Conservation (phyloP, 2,113 vertebrate species). For the Cygnus buccinator region DNA sequence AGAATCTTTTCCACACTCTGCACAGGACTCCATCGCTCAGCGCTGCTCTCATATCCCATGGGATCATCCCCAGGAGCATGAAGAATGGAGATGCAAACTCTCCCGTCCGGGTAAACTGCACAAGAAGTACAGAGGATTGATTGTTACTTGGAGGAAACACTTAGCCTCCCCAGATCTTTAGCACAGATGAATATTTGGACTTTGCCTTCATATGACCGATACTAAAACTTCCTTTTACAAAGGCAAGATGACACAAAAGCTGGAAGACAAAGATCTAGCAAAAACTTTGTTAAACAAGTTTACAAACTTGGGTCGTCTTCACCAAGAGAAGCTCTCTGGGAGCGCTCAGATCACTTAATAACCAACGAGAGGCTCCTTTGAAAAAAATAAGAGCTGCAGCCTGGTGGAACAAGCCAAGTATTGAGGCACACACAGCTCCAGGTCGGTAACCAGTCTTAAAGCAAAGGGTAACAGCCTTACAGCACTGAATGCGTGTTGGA, state of each 20-base stretch:
- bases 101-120: constrained; percentile 93
- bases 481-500: background rate
- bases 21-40: constrained; percentile 95
- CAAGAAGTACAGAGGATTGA: background rate
- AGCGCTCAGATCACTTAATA: background rate
- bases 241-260: background rate
- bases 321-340: background rate
- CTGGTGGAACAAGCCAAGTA: background rate
- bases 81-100: constrained; percentile 97
- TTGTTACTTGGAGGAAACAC: background rate
- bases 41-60: constrained; percentile 98
- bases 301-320: background rate
- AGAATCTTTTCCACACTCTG: constrained; percentile 99
- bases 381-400: background rate
- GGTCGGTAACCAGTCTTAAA: background rate
- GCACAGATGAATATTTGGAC: background rate
- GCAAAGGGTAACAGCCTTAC: background rate
- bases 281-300: background rate
- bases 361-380: background rate
- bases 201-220: background rate
- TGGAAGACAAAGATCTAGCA: background rate
- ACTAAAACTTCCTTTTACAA: background rate
- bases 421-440: background rate
- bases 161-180: background rate
- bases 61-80: constrained; percentile 96